phyloP scores from a whole-genome alignment of 2,888 invertebrate genomes.

The Torymus auratus region DNA sequence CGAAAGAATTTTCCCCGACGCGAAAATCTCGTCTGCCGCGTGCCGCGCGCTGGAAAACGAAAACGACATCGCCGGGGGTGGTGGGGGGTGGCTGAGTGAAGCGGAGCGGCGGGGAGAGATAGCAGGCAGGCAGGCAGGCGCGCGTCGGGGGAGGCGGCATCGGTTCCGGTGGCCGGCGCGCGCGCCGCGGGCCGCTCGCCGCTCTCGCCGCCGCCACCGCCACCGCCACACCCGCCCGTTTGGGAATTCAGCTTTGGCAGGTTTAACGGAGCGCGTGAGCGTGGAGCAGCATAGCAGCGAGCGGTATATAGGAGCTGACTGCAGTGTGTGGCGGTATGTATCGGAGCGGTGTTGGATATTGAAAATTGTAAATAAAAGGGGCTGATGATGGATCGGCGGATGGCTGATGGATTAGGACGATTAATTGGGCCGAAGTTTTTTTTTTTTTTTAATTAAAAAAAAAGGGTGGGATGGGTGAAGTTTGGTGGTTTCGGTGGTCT shows the following conservation, averaged over 20 bases:
- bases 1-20: slow-evolving; percentile 12
- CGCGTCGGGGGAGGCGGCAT: slow-evolving; percentile 64
- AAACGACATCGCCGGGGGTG: slow-evolving; percentile 48
- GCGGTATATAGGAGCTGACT: too few relatives aligned
- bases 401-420: too few relatives aligned
- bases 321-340: too few relatives aligned
- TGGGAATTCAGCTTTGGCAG: slow-evolving; percentile 72
- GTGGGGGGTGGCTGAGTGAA: slow-evolving; percentile 47
- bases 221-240: slow-evolving; percentile 76
- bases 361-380: too few relatives aligned
- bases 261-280: slow-evolving; percentile 66
- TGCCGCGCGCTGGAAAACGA: slow-evolving; percentile 47
- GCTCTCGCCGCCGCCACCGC: slow-evolving; percentile 28
- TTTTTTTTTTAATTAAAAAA: too few relatives aligned
- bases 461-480: too few relatives aligned
- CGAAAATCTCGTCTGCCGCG: slow-evolving; percentile 53
- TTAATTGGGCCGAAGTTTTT: too few relatives aligned
- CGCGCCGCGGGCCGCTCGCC: slow-evolving; percentile 73
- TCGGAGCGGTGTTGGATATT: too few relatives aligned
- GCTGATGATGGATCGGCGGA: too few relatives aligned
- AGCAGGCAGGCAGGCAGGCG: slow-evolving; percentile 37
- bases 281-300: not conserved
- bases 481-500: too few relatives aligned
- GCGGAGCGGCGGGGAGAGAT: slow-evolving; percentile 47
- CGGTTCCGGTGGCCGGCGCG: slow-evolving; percentile 74